A percentile compares a stretch with the other conserved stretches of the same genome.
These are phyloP conservation scores for Hucho hucho DNA, from an alignment of 2,113 vertebrate genomes.

Conservation along the genomic window DNA sequence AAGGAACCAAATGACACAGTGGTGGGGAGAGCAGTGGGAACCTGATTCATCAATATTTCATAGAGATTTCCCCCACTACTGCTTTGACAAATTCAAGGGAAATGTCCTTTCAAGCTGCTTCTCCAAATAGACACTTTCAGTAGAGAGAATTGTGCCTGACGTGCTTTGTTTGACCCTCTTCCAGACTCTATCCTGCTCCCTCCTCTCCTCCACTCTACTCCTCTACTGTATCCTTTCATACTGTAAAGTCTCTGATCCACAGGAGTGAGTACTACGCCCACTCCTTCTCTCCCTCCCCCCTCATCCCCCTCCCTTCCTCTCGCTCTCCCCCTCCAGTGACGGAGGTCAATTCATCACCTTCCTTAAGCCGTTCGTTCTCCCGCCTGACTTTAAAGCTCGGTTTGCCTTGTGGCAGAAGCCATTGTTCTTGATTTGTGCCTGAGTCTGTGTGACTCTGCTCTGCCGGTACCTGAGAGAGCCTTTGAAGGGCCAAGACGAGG, in stretches of 20 bases:
- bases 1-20: background rate
- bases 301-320: background rate
- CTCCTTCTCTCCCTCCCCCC: background rate
- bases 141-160: background rate
- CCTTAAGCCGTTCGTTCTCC: background rate
- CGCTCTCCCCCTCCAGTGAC: background rate
- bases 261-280: background rate
- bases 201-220: background rate
- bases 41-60: background rate
- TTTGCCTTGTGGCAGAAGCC: background rate
- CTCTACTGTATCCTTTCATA: background rate
- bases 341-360: background rate
- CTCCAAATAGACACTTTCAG: background rate
- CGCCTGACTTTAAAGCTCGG: background rate
- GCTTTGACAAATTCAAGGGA: background rate
- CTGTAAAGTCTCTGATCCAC: too few species aligned
- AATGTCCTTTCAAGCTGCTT: background rate
- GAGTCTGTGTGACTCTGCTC: background rate
- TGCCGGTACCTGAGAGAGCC: background rate
- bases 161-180: too few species aligned
- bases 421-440: slow-evolving; percentile 2
- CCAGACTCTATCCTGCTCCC: too few species aligned
- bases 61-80: background rate
- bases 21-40: background rate
- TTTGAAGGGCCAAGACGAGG: background rate